Base-by-base conservation (phyloP, 2,888 invertebrate genomes). In the Ephialtes manifestator region DNA sequence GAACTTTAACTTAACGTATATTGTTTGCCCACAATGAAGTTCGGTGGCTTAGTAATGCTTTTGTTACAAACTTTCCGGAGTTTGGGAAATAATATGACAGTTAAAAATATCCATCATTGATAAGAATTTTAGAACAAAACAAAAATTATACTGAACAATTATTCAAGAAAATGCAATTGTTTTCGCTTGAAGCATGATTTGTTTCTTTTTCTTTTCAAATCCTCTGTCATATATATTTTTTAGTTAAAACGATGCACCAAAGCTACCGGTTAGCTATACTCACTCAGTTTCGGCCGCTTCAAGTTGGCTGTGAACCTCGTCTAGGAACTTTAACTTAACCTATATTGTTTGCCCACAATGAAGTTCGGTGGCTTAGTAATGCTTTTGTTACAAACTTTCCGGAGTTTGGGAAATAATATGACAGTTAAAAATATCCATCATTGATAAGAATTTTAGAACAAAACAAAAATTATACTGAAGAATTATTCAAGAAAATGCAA, bases 291-390 rank as follows among this genome's bases (percentile, higher is more conserved):
- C 48, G 18, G 55, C 46, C 31, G 58, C 65, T 15, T 55, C 24
- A 43, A 35, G 28, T 71, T 84, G 85, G 85, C 71, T 76, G 74
- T 84, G 84, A 87, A 84, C 84, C 85, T 74, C 72, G 70, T 78
- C 85, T 60, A 13, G 55, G 39, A 88, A 86, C 84, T 87, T 83
- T 51, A 72, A 65, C 77, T 53, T 87, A 8, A 28, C 15, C 58
- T 4, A 31, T n/a, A 24, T 55, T 55, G 43, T 24, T 10, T 15
- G 2, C 18, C 15, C 24, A 20, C 53, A 20, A 5, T 53, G 55
- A 81, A 75, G 60, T 60, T 63, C 58, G 46, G 20, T 53, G 24
- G 55, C 4, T 15, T 7, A 4, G 18, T 51, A 18, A 15, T 0
- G n/a, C 15, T 24, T 24, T 55, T 24, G 53, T 55, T 11, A 10